phyloP scores from a whole-genome alignment of 2,888 invertebrate genomes.

The Drosophila vallismaia region DNA sequence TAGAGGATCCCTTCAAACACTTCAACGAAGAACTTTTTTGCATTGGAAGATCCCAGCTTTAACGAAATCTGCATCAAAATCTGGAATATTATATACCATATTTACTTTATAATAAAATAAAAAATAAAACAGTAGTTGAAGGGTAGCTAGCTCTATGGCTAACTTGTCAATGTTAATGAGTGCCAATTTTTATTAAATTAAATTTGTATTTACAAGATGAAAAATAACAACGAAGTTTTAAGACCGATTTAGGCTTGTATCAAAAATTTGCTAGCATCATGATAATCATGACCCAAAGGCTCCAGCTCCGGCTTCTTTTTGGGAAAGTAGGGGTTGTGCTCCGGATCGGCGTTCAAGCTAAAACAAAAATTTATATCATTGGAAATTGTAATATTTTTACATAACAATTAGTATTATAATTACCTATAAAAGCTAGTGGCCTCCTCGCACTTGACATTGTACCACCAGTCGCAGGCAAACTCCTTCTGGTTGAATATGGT shows the following conservation, averaged over 20 bases:
- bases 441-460: slow-evolving; percentile 92
- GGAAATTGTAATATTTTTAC: not conserved
- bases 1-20: no score
- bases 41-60: no score
- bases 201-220: slow-evolving; percentile 5
- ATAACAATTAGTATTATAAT: slow-evolving; percentile 54
- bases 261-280: slow-evolving; percentile 12
- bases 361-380: not conserved
- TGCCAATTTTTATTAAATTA: slow-evolving; percentile 1
- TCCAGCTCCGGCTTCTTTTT: slow-evolving; percentile 86
- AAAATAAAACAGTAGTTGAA: no score
- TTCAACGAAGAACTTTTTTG: no score
- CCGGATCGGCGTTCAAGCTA: slow-evolving; percentile 91
- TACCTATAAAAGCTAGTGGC: slow-evolving; percentile 90
- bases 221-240: not conserved
- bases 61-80: no score
- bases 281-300: slow-evolving; percentile 37
- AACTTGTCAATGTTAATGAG: not conserved
- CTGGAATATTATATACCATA: no score
- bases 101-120: no score
- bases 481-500: slow-evolving; percentile 94
- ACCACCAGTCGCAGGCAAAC: slow-evolving; percentile 96
- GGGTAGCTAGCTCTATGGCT: no score
- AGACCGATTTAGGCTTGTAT: slow-evolving; percentile 4
- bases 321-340: slow-evolving; percentile 91